These are phyloP conservation scores for Bovichtus diacanthus DNA, from an alignment of 2,797 vertebrate genomes.

Conservation along the genomic window DNA sequence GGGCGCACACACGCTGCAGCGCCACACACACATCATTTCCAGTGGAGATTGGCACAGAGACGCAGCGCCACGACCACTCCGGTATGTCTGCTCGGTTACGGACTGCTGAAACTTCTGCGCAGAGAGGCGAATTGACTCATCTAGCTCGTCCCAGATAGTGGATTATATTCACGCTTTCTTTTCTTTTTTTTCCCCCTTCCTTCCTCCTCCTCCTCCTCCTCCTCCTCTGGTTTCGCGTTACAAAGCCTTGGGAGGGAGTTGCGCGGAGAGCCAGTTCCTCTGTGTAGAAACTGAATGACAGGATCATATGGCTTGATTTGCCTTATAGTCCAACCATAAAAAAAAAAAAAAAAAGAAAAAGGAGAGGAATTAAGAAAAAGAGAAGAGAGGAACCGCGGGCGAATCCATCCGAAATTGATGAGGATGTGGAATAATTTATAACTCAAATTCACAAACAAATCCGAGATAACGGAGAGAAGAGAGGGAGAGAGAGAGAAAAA, in stretches of 20 bases:
- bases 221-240: slow-evolving; percentile 81
- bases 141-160: slow-evolving; percentile 65
- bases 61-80: slow-evolving; percentile 69
- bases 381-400: slow-evolving; percentile 19
- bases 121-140: slow-evolving; percentile 39
- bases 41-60: slow-evolving; percentile 67
- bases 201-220: slow-evolving; percentile 51
- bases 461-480: slow-evolving; percentile 66
- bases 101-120: slow-evolving; percentile 70
- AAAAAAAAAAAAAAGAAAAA: neutral
- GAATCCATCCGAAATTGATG: slow-evolving; percentile 37
- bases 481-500: slow-evolving; percentile 11
- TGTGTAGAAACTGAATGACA: slow-evolving; percentile 83
- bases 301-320: slow-evolving; percentile 79
- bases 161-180: slow-evolving; percentile 69
- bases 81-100: slow-evolving; percentile 20
- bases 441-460: slow-evolving; percentile 60
- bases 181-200: slow-evolving; percentile 19
- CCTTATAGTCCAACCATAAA: slow-evolving; percentile 49
- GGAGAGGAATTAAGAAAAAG: slow-evolving; percentile 11
- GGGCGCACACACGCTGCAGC: slow-evolving; percentile 72
- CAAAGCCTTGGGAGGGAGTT: slow-evolving; percentile 82
- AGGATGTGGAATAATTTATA: slow-evolving; percentile 79
- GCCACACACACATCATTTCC: slow-evolving; percentile 48
- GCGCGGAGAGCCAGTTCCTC: slow-evolving; percentile 79